A percentile compares a stretch with the other conserved stretches of the same genome.
Evolutionary conservation across 2,113 vertebrate genomes (phyloP).

Genomic region (Plotosus lineatus): DNA sequence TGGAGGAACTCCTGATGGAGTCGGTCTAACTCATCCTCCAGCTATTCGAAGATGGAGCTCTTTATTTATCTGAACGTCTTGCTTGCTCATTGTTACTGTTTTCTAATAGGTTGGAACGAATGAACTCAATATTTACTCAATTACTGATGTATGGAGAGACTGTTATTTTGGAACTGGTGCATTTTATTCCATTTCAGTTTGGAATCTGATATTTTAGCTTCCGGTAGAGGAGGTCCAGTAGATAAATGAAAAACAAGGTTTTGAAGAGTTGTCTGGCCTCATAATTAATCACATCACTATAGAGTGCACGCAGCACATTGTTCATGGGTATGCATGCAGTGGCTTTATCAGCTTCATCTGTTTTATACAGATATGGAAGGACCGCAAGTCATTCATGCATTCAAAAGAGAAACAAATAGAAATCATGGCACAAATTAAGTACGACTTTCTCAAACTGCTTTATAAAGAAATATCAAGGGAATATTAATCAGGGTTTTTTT

Average conservation of each 20-base stretch:
- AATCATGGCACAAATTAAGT: neutral
- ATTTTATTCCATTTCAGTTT: neutral
- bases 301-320: too few relatives aligned
- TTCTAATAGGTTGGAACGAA: neutral
- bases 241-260: neutral
- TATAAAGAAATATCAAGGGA: neutral
- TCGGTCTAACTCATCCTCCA: slow-evolving; percentile 67
- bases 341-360: slow-evolving; percentile 3
- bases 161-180: neutral
- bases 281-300: too few relatives aligned
- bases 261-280: too few relatives aligned
- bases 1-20: slow-evolving; percentile 86
- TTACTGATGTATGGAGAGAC: neutral
- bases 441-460: neutral
- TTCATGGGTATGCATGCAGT: slow-evolving; percentile 4
- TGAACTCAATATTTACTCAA: neutral
- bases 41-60: slow-evolving; percentile 27
- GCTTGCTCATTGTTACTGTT: slow-evolving; percentile 26
- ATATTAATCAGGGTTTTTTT: neutral
- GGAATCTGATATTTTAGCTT: neutral
- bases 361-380: slow-evolving; percentile 22
- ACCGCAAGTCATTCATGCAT: neutral
- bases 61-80: slow-evolving; percentile 42
- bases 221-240: neutral
- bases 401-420: neutral